Base-by-base conservation (phyloP, 64 coral and sea anemone species). In the Dendronephthya gigantea region DNA sequence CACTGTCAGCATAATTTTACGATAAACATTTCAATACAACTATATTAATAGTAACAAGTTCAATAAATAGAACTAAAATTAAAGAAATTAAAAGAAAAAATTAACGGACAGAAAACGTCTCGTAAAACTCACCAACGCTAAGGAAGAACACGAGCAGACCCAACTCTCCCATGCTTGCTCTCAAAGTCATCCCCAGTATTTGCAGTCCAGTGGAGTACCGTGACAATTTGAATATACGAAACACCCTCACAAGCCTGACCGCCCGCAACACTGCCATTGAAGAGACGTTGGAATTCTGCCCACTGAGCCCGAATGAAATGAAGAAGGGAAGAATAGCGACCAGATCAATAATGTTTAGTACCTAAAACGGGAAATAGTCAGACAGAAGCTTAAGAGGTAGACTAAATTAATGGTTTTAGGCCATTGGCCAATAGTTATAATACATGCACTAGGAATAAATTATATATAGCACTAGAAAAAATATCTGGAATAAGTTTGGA, bases 161-260 rank as follows among this genome's bases (percentile, higher is more conserved):
- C 0, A 98, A 85, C 66, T 98, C 95, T 0, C 95, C 89, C 51
- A 98, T 90, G 82, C 95, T 98, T 56, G 93, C 93, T 6, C 90
- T 82, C 19, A 98, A 49, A 0, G 95, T 98, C 45, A 93, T 35
- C 0, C 95, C 95, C 1, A 98, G 87, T 68, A 98, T 98, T 89
- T 98, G 95, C 8, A 98, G 62, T 16, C 95, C 95, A 32, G 89
- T 98, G 1, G 95, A 98, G 32, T 98, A 92, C 13, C 95, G 92
- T 34, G 95, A 98, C 10, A 98, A 84, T 39, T 98, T 98, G 39
- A 98, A 98, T 49, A 98, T 93, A 86, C 95, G 88, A 40, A 98
- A 98, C 66, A 98, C 95, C 47, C 95, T 87, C 40, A 98, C 92
- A 7, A 98, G 83, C 51, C 95, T 90, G 38, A 98, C 84, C 45